Conservation (phyloP, 2,797 vertebrate genomes). For the Peromyscus aztecus region DNA sequence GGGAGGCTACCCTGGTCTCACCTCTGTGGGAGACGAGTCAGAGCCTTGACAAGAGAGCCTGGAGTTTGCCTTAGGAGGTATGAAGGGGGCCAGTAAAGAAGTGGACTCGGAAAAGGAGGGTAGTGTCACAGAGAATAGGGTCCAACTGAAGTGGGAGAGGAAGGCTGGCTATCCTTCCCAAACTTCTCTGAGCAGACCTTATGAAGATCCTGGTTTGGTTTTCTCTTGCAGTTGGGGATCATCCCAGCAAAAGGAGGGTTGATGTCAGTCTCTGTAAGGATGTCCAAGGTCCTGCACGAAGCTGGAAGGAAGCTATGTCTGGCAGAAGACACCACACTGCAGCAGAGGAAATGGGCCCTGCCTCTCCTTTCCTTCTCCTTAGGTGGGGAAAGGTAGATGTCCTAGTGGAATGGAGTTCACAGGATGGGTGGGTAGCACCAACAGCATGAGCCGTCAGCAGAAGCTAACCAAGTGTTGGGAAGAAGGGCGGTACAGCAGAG, state of each 20-base stretch:
- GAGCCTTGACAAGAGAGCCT: too few species aligned
- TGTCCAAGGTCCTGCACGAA: fast-evolving
- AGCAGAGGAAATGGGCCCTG: neutral
- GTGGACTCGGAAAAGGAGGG: neutral
- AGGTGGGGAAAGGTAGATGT: neutral
- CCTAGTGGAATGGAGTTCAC: neutral
- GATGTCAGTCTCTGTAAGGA: neutral
- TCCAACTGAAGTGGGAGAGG: neutral
- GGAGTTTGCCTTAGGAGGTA: neutral
- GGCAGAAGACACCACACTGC: neutral
- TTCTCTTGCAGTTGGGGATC: fast-evolving
- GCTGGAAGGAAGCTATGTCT: fast-evolving
- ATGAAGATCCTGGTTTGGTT: too few species aligned
- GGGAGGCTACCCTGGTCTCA: too few species aligned
- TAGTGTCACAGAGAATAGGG: fast-evolving
- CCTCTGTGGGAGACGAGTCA: neutral
- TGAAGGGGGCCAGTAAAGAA: too few species aligned
- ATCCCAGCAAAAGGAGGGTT: fast-evolving
- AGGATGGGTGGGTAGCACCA: neutral
- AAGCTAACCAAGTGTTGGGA: fast-evolving
- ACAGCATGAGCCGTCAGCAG: too few species aligned
- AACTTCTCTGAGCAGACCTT: neutral
- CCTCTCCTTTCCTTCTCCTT: neutral
- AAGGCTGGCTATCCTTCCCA: fast-evolving
- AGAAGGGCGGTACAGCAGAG: neutral